phyloP scores from a whole-genome alignment of 2,888 invertebrate genomes.

The Lissocephala sabroskyi region DNA sequence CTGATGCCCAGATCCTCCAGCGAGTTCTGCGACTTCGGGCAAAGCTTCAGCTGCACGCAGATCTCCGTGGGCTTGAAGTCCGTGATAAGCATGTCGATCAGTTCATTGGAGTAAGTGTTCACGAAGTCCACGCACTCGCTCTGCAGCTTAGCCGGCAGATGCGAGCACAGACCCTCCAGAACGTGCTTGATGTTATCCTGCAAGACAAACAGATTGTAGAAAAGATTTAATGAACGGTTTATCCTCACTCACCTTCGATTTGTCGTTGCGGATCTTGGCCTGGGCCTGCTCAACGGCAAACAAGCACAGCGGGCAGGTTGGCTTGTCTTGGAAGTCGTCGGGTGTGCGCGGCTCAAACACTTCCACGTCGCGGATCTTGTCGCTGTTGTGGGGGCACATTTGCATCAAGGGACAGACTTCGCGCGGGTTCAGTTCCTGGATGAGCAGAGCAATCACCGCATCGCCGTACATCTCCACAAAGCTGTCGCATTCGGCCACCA shows the following conservation, averaged over 20 bases:
- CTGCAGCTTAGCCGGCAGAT: slow-evolving; percentile 78
- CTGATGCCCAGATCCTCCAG: slow-evolving; percentile 56
- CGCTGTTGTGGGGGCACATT: slow-evolving; percentile 77
- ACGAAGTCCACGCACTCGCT: slow-evolving; percentile 84
- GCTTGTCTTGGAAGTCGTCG: slow-evolving; percentile 74
- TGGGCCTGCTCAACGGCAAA: slow-evolving; percentile 87
- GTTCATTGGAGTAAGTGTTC: slow-evolving; percentile 81
- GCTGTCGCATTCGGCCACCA: slow-evolving; percentile 79
- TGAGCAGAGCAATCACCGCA: slow-evolving; percentile 83
- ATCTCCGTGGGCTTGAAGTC: slow-evolving; percentile 84
- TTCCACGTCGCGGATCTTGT: slow-evolving; percentile 73
- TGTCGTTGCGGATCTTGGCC: slow-evolving; percentile 80
- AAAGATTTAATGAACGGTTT: not conserved
- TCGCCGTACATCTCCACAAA: slow-evolving; percentile 87
- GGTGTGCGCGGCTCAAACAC: slow-evolving; percentile 73
- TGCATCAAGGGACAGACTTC: slow-evolving; percentile 79
- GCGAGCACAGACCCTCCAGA: slow-evolving; percentile 80
- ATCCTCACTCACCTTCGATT: slow-evolving; percentile 78
- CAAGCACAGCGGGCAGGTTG: slow-evolving; percentile 87
- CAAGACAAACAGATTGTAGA: slow-evolving; percentile 31
- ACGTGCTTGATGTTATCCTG: slow-evolving; percentile 81
- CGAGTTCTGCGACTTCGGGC: slow-evolving; percentile 75
- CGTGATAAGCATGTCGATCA: slow-evolving; percentile 84
- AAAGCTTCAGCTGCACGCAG: slow-evolving; percentile 84
- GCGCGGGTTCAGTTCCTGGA: slow-evolving; percentile 75